These are phyloP conservation scores for Gymnocypris eckloni DNA, from an alignment of 2,797 vertebrate genomes.

Conservation along the genomic window DNA sequence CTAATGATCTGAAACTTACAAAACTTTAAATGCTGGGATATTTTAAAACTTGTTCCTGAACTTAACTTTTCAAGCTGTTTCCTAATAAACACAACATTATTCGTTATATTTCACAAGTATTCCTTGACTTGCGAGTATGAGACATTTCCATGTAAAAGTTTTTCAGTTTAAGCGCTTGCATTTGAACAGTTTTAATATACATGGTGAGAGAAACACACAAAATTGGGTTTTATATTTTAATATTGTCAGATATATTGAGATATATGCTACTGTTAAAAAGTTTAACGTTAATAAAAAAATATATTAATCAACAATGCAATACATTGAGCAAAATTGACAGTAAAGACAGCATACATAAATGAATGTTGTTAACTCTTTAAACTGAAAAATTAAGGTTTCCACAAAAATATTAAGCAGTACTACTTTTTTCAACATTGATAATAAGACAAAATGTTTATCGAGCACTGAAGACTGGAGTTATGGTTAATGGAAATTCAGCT, in stretches of 20 bases:
- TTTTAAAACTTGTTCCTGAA: background rate
- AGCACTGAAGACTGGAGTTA: background rate
- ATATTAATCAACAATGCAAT: background rate
- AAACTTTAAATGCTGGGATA: background rate
- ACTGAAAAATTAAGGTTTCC: too few species aligned
- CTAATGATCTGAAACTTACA: background rate
- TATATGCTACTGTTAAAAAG: too few species aligned
- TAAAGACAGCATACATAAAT: background rate
- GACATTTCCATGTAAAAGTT: too few species aligned
- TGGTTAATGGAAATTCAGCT: background rate
- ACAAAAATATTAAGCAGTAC: background rate
- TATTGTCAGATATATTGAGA: background rate
- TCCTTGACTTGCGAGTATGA: too few species aligned
- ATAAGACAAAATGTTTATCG: background rate
- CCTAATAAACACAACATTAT: background rate
- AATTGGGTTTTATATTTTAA: background rate
- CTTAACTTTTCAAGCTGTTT: background rate
- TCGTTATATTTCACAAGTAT: background rate
- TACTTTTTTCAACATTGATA: background rate
- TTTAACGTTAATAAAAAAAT: background rate
- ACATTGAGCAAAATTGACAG: background rate
- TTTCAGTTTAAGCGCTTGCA: background rate
- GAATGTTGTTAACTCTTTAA: background rate
- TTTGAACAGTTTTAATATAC: background rate
- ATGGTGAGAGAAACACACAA: background rate